Evolutionary conservation across 2,797 vertebrate genomes (phyloP), one percentile per base, ranked within the genome.

Genomic region (Alauda arvensis): DNA sequence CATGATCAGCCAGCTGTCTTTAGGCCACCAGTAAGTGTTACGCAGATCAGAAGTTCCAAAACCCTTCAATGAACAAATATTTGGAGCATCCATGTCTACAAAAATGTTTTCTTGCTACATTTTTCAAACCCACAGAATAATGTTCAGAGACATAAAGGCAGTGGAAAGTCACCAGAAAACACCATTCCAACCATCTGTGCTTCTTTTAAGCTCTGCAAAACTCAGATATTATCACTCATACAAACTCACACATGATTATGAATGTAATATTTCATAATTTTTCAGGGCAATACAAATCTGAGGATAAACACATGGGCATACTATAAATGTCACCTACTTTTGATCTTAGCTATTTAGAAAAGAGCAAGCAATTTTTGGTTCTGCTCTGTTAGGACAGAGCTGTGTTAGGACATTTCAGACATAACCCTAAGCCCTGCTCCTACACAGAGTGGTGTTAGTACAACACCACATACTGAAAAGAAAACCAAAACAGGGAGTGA

Each of bases 51-150:
- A 3, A 4, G 76, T 55, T 89, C 40, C 55, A 71, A 75, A 92
- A n/a, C 15, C 2, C 62, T 86, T 55, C 40, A 77, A 18, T 31
- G 29, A 91, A 72, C 66, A 94, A 94, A 91, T 89, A 92, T 91
- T 94, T 92, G 92, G 46, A 93, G n/a, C 65, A 49, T 52, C 4
- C 24, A 60, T 3, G 40, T 45, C 43, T 76, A 29, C 48, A 93
- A 70, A 83, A 71, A 63, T 74, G 25, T 42, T 76, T 87, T 67
- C 34, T 56, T 78, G 33, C 31, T 60, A 39, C 33, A 48, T 82
- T 82, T 89, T 81, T 51, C 65, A 75, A 84, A 92, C 23, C 37
- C 75, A 65, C 49, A 71, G 24, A 77, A 57, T n/a, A 65, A 74
- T 7, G 3, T 75, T 57, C 25, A 67, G 65, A 61, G 37, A 76